Percentiles rank a stretch among this genome's conserved stretches.
These are phyloP conservation scores for Ailurus styani DNA, from an alignment of 2,113 vertebrate genomes.

Conservation along the genomic window DNA sequence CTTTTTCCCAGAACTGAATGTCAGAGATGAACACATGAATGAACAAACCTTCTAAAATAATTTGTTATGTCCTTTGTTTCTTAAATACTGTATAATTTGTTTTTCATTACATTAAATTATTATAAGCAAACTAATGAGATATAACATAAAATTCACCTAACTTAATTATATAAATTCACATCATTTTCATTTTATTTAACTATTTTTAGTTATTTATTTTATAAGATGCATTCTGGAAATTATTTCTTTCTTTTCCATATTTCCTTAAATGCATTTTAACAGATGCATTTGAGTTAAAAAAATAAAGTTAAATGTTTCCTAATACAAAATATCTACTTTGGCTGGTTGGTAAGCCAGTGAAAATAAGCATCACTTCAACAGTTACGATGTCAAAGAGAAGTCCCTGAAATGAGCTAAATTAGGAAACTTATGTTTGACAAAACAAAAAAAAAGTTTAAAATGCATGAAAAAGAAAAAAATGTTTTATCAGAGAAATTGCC, in stretches of 20 bases:
- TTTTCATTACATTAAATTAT: background rate
- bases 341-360: background rate
- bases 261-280: background rate
- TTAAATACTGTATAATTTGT: background rate
- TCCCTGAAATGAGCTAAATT: background rate
- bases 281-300: background rate
- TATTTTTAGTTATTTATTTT: background rate
- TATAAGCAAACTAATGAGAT: background rate
- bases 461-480: background rate
- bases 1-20: constrained; percentile 7
- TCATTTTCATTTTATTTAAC: background rate
- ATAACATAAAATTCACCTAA: background rate
- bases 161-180: background rate
- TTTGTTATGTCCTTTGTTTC: background rate
- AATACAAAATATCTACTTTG: background rate
- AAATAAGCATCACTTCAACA: background rate
- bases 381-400: background rate
- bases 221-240: background rate
- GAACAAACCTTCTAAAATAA: background rate
- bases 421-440: background rate
- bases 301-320: background rate
- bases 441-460: background rate
- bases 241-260: background rate
- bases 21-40: background rate
- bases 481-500: background rate